phyloP scores from a whole-genome alignment of 1,140 invertebrate genomes.

The Rhopalosiphum maidis region DNA sequence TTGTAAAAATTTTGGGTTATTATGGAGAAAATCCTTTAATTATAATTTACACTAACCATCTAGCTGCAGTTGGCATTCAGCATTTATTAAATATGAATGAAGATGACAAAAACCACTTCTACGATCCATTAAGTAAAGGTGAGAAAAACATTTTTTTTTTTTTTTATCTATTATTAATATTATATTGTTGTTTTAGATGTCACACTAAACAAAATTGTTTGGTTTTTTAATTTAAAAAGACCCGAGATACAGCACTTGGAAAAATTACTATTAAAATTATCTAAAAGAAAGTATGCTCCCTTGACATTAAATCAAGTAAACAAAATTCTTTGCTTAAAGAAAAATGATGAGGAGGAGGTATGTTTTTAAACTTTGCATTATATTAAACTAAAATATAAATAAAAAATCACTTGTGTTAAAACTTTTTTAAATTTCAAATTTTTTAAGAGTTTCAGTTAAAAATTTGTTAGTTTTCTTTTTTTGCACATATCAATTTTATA shows the following conservation, averaged over 20 bases:
- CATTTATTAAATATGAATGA: constrained; percentile 72
- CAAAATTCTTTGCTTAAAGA: background rate
- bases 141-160: background rate
- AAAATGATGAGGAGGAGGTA: background rate
- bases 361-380: background rate
- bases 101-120: constrained; percentile 65
- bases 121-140: constrained; percentile 21
- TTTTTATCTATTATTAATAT: background rate
- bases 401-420: too few species aligned
- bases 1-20: constrained; percentile 76
- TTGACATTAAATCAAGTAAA: background rate
- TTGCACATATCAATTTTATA: too few species aligned
- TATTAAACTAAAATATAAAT: too few species aligned
- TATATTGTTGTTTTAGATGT: background rate
- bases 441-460: too few species aligned
- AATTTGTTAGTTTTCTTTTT: too few species aligned
- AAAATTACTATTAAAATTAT: constrained; percentile 15
- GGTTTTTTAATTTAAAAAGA: background rate
- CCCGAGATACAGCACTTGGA: background rate
- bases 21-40: constrained; percentile 77
- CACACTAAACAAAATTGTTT: background rate
- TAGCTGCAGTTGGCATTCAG: constrained; percentile 72
- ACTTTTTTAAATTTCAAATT: too few species aligned
- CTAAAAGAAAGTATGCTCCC: constrained; percentile 35
- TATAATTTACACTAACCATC: constrained; percentile 76